Base-by-base conservation (phyloP, 2,113 vertebrate genomes). In the Bagarius yarrelli region DNA sequence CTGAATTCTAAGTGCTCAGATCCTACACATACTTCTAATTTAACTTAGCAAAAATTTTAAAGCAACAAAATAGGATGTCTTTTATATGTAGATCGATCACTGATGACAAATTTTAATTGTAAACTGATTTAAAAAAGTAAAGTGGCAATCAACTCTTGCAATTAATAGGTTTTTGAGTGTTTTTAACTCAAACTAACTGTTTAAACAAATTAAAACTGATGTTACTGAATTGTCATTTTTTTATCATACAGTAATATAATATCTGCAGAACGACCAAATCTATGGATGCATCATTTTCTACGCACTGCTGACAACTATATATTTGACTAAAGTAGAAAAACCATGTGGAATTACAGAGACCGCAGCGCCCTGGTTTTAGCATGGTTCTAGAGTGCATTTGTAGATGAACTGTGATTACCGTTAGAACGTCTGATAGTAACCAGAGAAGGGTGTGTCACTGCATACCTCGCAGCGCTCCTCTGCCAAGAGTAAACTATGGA, bases 361-460 rank as follows among this genome's bases (percentile, higher is more conserved):
- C n/a, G n/a, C n/a, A n/a, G n/a, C n/a, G n/a, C n/a, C n/a, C n/a
- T n/a, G n/a, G n/a, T n/a, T n/a, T n/a, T n/a, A n/a, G n/a, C n/a
- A n/a, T n/a, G n/a, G n/a, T n/a, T n/a, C n/a, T n/a, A 84, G 87
- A 88, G 83, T 87, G 89, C 85, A 55, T 86, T 86, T 9, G 32
- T 84, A 44, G 85, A 88, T 86, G 86, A 77, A 80, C 71, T n/a
- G 72, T 71, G 80, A 27, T 87, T 81, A 80, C 64, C 21, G 27
- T 84, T 73, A 55, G 77, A 55, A 73, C 78, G 73, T 40, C 44
- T 71, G 57, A 79, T 50, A 50, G 82, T 40, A 87, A 85, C 59
- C 36, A 72, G 79, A 73, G 27, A 34, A 85, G 84, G 82, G 82
- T 79, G 84, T 55, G 84, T 73, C 21, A 47, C n/a, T 60, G 32